phyloP scores from a whole-genome alignment of 2,113 vertebrate species.

The Peromyscus polionotus region DNA sequence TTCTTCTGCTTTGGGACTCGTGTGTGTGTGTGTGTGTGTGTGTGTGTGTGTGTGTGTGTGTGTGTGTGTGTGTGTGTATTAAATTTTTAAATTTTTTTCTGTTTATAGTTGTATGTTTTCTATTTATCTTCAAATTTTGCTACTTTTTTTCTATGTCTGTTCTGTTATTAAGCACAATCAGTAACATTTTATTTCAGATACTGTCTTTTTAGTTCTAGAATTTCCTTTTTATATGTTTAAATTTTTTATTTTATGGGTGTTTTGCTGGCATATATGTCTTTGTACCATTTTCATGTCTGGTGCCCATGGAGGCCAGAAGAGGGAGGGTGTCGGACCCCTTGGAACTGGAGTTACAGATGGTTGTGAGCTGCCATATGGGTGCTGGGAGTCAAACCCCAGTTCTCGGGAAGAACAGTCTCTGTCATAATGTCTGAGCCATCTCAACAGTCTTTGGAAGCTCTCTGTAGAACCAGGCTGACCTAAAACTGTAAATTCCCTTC shows the following conservation, averaged over 20 bases:
- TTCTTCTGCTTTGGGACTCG: neutral
- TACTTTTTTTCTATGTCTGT: neutral
- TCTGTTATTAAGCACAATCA: neutral
- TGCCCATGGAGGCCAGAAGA: neutral
- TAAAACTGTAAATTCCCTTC: neutral
- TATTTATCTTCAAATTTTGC: neutral
- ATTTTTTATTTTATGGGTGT: neutral
- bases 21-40: no score
- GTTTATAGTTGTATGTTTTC: neutral
- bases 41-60: no score
- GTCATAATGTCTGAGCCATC: neutral
- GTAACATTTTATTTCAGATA: neutral
- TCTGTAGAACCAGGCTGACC: neutral
- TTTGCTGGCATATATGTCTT: neutral
- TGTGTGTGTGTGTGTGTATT: no score
- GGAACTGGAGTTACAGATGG: neutral
- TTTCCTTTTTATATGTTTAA: neutral
- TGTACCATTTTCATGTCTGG: neutral
- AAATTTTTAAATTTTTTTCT: no score
- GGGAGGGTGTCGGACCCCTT: neutral
- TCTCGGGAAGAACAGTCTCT: no score
- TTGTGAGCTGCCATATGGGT: neutral
- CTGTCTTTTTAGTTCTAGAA: neutral
- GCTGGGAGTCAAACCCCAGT: no score
- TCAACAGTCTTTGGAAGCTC: neutral